Base-by-base conservation (phyloP, 2,113 vertebrate species). In the Stomatorhinus ivindoensis region DNA sequence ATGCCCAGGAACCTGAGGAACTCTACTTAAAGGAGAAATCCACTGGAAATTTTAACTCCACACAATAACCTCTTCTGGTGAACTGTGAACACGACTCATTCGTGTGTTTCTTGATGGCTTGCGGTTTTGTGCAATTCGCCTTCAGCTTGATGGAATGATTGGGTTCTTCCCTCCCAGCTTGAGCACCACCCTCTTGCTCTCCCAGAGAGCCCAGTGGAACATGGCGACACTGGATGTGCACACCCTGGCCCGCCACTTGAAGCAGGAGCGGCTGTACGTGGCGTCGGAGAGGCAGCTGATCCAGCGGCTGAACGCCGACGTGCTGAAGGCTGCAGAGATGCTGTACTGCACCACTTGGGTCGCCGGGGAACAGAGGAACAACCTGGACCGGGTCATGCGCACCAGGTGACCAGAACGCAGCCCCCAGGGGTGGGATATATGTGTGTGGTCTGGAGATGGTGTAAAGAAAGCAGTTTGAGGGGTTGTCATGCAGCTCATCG, bases 151-250 rank as follows among this genome's bases (percentile, higher is more conserved):
- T 17, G 69, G 69, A 76, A 44, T 19, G 69, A 17, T 15, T 39
- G 31, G 31, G 65, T 73, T 27, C n/a, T 83, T 46, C 15, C 15
- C 35, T 31, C 31, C 86, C 51, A 31, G 46, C 42, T 50, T 27
- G 24, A 46, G 5, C 27, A 0, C 27, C 27, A 3, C 13, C 27
- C 86, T 83, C 53, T 48, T 27, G 10, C 47, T 0, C 11, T 27
- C 44, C 44, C 42, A 21, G 88, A 9, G 91, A 95, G 96, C 89
- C 83, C 89, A 0, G 47, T 51, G 13, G 94, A 98, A 96, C 94
- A 99, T 99, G 98, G 98, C 99, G 95, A 99, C 99, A 95, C 96
- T 97, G 95, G 98, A 99, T 93, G 97, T 99, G 91, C 98, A 98
- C 94, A 98, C 97, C 31, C 95, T 99, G 96, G 98, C 98, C 86